Evolutionary conservation across 2,797 vertebrate species (phyloP).

Genomic region (Argentina silus): DNA sequence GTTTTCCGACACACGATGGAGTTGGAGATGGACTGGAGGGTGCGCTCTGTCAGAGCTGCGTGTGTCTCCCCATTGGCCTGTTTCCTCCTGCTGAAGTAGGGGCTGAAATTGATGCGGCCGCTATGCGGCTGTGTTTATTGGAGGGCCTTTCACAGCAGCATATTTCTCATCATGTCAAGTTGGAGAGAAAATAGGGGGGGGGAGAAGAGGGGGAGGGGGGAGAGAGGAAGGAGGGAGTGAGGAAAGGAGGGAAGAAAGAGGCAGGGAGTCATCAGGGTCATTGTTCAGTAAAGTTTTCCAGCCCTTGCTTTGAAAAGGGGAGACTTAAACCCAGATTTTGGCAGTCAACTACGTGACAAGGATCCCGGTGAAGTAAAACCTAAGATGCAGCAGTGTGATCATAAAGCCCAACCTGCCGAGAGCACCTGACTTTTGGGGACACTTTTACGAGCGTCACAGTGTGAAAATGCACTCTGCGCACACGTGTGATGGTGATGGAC

Average conservation of each 20-base stretch:
- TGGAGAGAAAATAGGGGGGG: conserved; percentile 17
- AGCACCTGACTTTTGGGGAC: conserved; percentile 46
- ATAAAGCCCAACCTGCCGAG: conserved; percentile 50
- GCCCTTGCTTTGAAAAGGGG: conserved; percentile 19
- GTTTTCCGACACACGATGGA: conserved; percentile 64
- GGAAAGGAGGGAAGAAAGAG: conserved; percentile 31
- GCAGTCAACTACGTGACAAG: conserved; percentile 19
- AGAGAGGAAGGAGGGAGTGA: conserved; percentile 35
- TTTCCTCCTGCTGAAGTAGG: conserved; percentile 63
- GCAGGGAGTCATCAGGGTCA: conserved; percentile 48
- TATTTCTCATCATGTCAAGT: conserved; percentile 64
- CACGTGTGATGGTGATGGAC: conserved; percentile 40
- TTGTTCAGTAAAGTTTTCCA: conserved; percentile 45
- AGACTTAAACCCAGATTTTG: conserved; percentile 10
- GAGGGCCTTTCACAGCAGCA: conserved; percentile 52
- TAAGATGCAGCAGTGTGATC: conserved; percentile 30
- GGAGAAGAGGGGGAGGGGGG: conserved; percentile 24
- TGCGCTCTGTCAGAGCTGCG: conserved; percentile 61
- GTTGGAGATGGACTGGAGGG: conserved; percentile 22
- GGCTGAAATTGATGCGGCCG: conserved; percentile 69
- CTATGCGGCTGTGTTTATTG: conserved; percentile 66
- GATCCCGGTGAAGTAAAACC: not conserved
- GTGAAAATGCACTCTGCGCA: conserved; percentile 28
- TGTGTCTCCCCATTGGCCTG: conserved; percentile 57
- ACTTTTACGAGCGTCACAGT: conserved; percentile 45